phyloP scores from a whole-genome alignment of 2,797 vertebrate species.

The Halcyon badia region DNA sequence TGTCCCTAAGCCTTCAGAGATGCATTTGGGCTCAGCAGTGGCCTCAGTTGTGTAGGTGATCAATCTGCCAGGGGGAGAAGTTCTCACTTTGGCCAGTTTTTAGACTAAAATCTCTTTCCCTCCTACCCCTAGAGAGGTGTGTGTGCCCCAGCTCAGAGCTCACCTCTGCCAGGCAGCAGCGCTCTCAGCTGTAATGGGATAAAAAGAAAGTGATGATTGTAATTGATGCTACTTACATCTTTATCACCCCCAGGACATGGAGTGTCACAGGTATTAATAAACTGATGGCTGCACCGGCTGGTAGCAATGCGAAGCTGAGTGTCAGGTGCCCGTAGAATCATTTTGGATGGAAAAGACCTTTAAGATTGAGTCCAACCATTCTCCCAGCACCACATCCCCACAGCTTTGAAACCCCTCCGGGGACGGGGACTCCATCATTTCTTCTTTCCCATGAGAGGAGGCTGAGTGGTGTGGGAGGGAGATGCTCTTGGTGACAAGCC shows the following conservation, averaged over 20 bases:
- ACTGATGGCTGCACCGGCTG: background rate
- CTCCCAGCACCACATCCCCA: background rate
- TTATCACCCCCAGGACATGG: background rate
- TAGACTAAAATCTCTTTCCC: background rate
- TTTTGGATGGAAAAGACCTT: background rate
- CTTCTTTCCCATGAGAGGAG: background rate
- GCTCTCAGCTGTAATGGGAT: rapidly evolving
- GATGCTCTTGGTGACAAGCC: background rate
- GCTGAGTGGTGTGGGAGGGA: rapidly evolving
- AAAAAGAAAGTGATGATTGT: background rate
- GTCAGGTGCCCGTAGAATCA: background rate
- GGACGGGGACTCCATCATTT: background rate
- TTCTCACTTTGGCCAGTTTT: background rate
- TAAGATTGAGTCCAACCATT: background rate
- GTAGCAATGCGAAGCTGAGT: background rate
- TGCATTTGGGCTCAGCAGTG: background rate
- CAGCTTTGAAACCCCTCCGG: background rate
- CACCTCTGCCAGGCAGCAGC: background rate
- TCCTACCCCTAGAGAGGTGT: background rate
- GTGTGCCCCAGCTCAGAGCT: rapidly evolving
- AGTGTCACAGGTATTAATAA: background rate
- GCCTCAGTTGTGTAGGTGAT: background rate
- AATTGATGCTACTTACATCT: background rate
- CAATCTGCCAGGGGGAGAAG: background rate
- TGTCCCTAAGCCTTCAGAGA: background rate